Base-by-base conservation (phyloP, 2,888 invertebrate genomes). In the Cosmia pyralina region DNA sequence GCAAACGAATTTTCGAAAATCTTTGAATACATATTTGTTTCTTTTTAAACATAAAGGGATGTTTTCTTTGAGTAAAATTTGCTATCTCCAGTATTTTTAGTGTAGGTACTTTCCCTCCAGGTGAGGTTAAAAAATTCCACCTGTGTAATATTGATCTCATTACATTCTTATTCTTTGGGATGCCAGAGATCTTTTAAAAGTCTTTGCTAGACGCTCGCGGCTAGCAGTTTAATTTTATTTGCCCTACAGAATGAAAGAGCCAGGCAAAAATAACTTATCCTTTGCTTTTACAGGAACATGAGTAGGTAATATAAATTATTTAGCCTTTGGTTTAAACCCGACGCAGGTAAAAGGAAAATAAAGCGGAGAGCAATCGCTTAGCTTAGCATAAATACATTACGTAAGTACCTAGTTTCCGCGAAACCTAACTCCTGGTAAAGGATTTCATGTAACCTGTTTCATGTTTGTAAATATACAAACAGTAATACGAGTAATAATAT, bases 291-390 rank as follows among this genome's bases (percentile, higher is more conserved):
- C 22, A 11, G 15, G 19, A 48, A n/a, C 28, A 38, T 19, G 11
- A 22, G 58, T 38, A 58, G 2, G 11, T 19, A 28, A 48, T 19
- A 50, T 53, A n/a, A n/a, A n/a, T 22, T 55, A 72, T 13, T 60
- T 50, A 55, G 41, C 6, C 38, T 50, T 69, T 77, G 28, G 59
- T 59, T 59, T 19, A n/a, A 22, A 50, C 17, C 46, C 58, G 19
- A 46, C 58, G n/a, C 3, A 22, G 19, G 44, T 67, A 52, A 58
- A 62, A 63, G 13, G 48, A 69, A 65, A 17, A 60, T 22, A 71
- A n/a, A 2, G 7, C n/a, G n/a, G 28, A 53, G 34, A 15, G n/a
- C n/a, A n/a, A n/a, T n/a, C n/a, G n/a, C n/a, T n/a, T n/a, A n/a
- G 50, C 34, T 53, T 63, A 48, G 11, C 41, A 48, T 52, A 59